Evolutionary conservation across 1,140 invertebrate species (phyloP).

Genomic region (Drosophila albomicans): DNA sequence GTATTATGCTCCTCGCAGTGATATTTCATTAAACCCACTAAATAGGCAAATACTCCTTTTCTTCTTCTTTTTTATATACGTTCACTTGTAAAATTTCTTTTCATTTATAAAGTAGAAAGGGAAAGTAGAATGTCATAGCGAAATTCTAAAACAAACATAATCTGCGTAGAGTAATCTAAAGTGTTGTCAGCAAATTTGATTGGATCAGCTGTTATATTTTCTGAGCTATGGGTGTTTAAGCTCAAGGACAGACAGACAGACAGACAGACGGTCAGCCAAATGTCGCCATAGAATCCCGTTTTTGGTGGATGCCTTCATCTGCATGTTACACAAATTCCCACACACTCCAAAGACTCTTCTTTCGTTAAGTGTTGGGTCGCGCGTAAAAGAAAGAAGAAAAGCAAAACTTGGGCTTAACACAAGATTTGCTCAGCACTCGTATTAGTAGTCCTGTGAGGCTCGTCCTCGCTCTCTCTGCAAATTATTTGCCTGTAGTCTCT

Average conservation of each 20-base stretch:
- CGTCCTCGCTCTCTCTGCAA: not conserved
- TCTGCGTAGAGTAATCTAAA: not conserved
- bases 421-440: not conserved
- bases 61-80: no score
- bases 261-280: not conserved
- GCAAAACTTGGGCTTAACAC: not conserved
- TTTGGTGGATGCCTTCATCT: no score
- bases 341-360: not conserved
- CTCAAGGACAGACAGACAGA: not conserved
- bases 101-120: no score
- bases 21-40: no score
- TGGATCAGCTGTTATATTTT: not conserved
- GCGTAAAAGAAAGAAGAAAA: not conserved
- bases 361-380: not conserved
- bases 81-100: no score
- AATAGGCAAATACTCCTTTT: no score
- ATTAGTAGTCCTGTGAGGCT: slow-evolving; percentile 8
- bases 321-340: not conserved
- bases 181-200: not conserved
- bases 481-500: slow-evolving; percentile 4
- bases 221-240: not conserved
- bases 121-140: no score
- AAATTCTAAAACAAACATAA: no score
- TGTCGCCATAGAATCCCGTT: not conserved
- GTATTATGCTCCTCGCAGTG: no score